Conservation (phyloP, 2,797 vertebrate genomes). For the Enteromius treurensis region DNA sequence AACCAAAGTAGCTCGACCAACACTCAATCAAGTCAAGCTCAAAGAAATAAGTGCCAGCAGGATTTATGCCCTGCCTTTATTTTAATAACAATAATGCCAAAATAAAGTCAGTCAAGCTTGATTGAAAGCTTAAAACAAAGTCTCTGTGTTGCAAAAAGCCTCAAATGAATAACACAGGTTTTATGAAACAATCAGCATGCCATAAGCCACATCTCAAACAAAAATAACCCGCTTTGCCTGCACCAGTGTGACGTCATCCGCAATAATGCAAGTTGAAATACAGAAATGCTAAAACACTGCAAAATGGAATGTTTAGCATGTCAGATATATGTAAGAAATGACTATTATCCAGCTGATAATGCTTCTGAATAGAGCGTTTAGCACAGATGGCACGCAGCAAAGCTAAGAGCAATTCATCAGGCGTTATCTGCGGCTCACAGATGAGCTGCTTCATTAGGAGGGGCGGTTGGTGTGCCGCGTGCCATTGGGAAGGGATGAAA, state of each 20-base stretch:
- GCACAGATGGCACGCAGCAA: slow-evolving; percentile 34
- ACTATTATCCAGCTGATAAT: slow-evolving; percentile 20
- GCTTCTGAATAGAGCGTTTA: slow-evolving; percentile 34
- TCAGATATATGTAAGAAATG: slow-evolving; percentile 20
- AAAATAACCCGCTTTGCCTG: neutral
- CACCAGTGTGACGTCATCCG: neutral
- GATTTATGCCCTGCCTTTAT: neutral
- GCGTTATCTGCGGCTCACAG: slow-evolving; percentile 46
- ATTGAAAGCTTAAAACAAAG: neutral
- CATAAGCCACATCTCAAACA: slow-evolving; percentile 4
- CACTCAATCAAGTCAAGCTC: neutral
- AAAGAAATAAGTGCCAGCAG: neutral
- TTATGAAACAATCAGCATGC: neutral
- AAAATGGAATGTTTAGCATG: slow-evolving; percentile 12
- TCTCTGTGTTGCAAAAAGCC: neutral
- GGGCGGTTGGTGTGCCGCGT: slow-evolving; percentile 9
- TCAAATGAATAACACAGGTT: neutral
- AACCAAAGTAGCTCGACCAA: neutral
- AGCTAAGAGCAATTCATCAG: slow-evolving; percentile 48
- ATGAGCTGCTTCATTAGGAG: slow-evolving; percentile 43
- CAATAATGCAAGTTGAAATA: neutral
- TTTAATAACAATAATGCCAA: slow-evolving; percentile 9
- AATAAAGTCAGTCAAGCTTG: neutral
- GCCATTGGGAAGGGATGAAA: slow-evolving; percentile 36
- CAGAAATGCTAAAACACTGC: neutral